These are phyloP conservation scores for Chydorus sphaericus DNA, from an alignment of 2,888 invertebrate genomes.

Conservation along the genomic window DNA sequence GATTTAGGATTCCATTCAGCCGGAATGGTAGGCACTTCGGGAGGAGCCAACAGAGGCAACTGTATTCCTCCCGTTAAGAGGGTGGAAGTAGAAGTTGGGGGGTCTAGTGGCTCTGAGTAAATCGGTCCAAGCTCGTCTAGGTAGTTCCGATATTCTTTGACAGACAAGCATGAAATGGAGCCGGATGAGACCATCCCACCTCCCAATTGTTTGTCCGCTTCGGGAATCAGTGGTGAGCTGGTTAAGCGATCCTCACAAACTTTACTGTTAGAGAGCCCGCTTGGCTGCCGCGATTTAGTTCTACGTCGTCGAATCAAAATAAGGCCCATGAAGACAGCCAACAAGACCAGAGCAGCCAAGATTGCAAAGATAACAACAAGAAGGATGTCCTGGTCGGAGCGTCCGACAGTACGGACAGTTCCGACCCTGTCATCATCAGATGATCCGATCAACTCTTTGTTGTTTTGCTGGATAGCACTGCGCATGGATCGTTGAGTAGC, in stretches of 20 bases:
- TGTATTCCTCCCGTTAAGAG: not conserved
- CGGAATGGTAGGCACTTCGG: slow-evolving; percentile 4
- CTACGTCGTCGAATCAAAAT: not conserved
- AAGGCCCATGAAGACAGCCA: slow-evolving; percentile 6
- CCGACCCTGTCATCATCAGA: not conserved
- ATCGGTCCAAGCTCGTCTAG: slow-evolving; percentile 11
- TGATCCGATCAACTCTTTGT: no score
- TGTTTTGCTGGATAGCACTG: no score
- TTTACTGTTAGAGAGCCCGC: not conserved
- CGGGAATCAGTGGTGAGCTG: slow-evolving; percentile 6
- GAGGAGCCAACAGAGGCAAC: not conserved
- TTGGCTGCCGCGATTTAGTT: not conserved
- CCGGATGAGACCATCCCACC: slow-evolving; percentile 11
- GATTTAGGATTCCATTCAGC: slow-evolving; percentile 5
- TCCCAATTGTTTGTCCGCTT: slow-evolving; percentile 13
- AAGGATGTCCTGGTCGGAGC: slow-evolving; percentile 4
- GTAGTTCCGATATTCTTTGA: slow-evolving; percentile 12
- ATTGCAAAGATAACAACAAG: slow-evolving; percentile 6
- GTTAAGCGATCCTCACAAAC: not conserved
- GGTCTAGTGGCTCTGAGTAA: slow-evolving; percentile 13
- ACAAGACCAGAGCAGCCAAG: slow-evolving; percentile 2
- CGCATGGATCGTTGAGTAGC: no score
- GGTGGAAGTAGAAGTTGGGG: slow-evolving; percentile 3
- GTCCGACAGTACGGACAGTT: not conserved
- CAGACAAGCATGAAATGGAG: slow-evolving; percentile 12